A percentile compares a stretch with the other conserved stretches of the same genome.
These are phyloP conservation scores for Diaprepes abbreviatus DNA, from an alignment of 2,888 invertebrate genomes.

Conservation along the genomic window DNA sequence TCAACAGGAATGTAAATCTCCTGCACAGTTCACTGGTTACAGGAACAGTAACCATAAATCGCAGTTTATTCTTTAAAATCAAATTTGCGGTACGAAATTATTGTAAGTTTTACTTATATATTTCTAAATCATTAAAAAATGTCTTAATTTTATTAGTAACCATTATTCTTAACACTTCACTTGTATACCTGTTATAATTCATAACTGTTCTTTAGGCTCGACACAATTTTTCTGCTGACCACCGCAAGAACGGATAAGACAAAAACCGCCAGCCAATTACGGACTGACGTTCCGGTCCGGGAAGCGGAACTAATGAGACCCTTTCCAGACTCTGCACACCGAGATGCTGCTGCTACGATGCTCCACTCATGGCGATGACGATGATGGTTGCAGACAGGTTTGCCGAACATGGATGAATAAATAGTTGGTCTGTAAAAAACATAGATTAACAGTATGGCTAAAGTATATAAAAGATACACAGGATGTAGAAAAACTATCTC, in stretches of 20 bases:
- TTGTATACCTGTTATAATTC: background rate
- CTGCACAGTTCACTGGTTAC: too few species aligned
- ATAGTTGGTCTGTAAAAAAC: background rate
- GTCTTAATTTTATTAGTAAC: background rate
- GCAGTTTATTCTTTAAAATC: too few species aligned
- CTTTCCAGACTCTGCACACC: conserved; percentile 39
- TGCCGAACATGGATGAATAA: background rate
- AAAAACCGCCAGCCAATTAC: conserved; percentile 33
- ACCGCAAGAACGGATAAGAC: conserved; percentile 14
- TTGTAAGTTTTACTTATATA: too few species aligned
- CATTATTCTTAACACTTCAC: background rate
- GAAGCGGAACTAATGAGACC: conserved; percentile 42
- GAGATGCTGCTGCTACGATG: conserved; percentile 22
- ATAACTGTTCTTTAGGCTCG: conserved; percentile 20
- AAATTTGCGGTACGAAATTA: too few species aligned
- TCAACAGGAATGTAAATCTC: too few species aligned
- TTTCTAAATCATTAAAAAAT: too few species aligned
- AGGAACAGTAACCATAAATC: too few species aligned
- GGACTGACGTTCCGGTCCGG: conserved; percentile 28
- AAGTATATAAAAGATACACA: too few species aligned
- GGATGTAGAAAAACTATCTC: too few species aligned
- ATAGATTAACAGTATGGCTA: too few species aligned
- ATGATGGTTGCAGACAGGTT: background rate
- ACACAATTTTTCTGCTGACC: conserved; percentile 21
- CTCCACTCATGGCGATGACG: background rate